Base-by-base conservation (phyloP, 2,888 invertebrate genomes). In the Athalia cordata region DNA sequence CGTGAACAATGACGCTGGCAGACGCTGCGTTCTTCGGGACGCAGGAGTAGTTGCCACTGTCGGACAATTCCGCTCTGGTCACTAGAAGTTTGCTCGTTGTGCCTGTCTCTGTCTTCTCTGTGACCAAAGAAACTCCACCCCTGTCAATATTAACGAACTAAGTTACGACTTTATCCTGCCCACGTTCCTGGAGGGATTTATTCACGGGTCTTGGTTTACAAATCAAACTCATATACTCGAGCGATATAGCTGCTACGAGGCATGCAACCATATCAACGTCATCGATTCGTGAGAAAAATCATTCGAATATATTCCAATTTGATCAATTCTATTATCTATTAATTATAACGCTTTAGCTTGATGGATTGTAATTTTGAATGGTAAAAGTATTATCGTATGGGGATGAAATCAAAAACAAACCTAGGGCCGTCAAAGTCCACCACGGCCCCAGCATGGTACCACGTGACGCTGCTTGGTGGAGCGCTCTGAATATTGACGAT, bases 41-140 rank as follows among this genome's bases (percentile, higher is more conserved):
- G 89, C 97, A 97, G 74, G 97, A 97, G 89, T 97, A 97, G 92
- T 96, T 97, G 82, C 97, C 97, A 15, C 95, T 96, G 91, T 96
- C 96, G 62, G 94, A 91, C 8, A 96, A 93, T 80, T 95, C 93
- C 15, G 97, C 97, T 84, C 96, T 94, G 66, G 96, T 95, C 86
- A 97, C 96, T 84, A 96, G 93, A 81, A 97, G 92, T 84, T 93
- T 93, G 88, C 96, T 94, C 83, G 96, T 96, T 74, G 96, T 96
- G 79, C 96, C 94, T 61, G 95, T 94, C 85, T 93, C 93, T 68
- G 95, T 94, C 87, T 96, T 95, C 89, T 96, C 96, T 49, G 96
- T 96, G 89, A 96, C 95, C 81, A 97, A 93, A 86, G 95, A 95
- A 86, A 97, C 96, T 72, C 96, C 96, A 15, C 96, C 96, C 55